Base-by-base conservation (phyloP, 2,888 invertebrate species). In the Diaprepes abbreviatus region DNA sequence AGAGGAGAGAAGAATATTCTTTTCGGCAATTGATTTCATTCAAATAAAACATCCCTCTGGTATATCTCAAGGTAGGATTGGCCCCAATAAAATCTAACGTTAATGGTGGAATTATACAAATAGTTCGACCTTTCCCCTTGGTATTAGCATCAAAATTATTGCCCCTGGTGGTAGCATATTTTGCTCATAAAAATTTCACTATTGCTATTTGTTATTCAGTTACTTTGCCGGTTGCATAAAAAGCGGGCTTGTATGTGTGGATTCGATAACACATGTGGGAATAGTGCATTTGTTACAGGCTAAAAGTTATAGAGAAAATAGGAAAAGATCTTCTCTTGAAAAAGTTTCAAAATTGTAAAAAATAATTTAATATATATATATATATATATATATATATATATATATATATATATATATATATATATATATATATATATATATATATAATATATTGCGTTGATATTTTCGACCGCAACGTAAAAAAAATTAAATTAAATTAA, bases 81-180 rank as follows among this genome's bases (percentile, higher is more conserved):
- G 65, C 60, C 33, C 33, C 69, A 52, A 69, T 72, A 72, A 68
- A 72, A 72, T 68, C 55, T 66, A 60, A 72, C 65, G 68, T 57
- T 66, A 69, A 72, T 57, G 68, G 57, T 33, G 19, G 48, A 68
- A 68, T 72, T 72, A 72, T 72, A 69, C 72, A 66, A 72, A 72
- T 40, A 62, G 65, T 69, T 68, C 57, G 65, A 55, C 72, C 72
- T 69, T 72, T 66, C 65, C 43, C 60, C 35, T 45, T 57, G 60
- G 66, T 64, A 68, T 72, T 72, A 72, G 66, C 69, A 69, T 66
- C 35, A 50, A 40, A 72, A 72, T 65, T 72, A 72, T 72, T 57
- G 36, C 59, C 38, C 58, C 45, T 48, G 48, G 43, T 45, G 55
- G 55, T 62, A 58, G 66, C 66, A 66, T 66, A 70, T 55, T 66